phyloP scores from a whole-genome alignment of 2,113 vertebrate genomes.

The Tonatia bakeri region DNA sequence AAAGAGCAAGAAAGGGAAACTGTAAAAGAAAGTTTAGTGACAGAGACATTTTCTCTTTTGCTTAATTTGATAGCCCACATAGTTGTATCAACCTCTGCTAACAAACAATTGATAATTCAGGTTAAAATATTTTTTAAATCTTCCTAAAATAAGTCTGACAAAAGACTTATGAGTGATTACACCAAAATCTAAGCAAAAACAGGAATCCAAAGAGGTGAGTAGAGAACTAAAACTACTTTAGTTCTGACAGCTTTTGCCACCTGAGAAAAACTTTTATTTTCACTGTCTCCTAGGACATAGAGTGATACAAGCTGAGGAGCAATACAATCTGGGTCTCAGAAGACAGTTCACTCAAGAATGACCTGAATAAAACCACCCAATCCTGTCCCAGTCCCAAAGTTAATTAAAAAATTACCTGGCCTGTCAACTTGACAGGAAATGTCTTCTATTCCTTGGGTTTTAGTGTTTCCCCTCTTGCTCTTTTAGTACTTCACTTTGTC shows the following conservation, averaged over 20 bases:
- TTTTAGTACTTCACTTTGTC: not conserved
- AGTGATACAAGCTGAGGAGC: not conserved
- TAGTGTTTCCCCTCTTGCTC: not conserved
- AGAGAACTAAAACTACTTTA: not conserved
- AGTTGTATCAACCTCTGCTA: not conserved
- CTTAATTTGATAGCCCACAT: not conserved
- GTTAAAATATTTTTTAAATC: not conserved
- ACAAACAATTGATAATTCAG: not conserved
- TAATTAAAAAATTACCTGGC: not conserved
- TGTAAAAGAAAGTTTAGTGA: not conserved
- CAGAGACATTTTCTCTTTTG: not conserved
- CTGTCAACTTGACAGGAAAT: not conserved
- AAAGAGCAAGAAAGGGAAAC: not conserved
- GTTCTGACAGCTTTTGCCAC: not conserved
- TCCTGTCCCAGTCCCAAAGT: not conserved
- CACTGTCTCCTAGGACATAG: not conserved
- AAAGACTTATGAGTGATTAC: not conserved
- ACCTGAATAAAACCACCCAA: not conserved
- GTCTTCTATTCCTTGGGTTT: not conserved
- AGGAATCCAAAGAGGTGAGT: not conserved
- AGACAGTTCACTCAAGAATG: not conserved
- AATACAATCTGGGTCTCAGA: not conserved
- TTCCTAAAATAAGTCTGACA: not conserved
- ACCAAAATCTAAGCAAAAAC: not conserved
- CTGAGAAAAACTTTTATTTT: not conserved